Percentiles rank a stretch among this genome's conserved stretches.
phyloP scores from a whole-genome alignment of 35 echinoderm and acorn worm genomes.

The Apostichopus japonicus region DNA sequence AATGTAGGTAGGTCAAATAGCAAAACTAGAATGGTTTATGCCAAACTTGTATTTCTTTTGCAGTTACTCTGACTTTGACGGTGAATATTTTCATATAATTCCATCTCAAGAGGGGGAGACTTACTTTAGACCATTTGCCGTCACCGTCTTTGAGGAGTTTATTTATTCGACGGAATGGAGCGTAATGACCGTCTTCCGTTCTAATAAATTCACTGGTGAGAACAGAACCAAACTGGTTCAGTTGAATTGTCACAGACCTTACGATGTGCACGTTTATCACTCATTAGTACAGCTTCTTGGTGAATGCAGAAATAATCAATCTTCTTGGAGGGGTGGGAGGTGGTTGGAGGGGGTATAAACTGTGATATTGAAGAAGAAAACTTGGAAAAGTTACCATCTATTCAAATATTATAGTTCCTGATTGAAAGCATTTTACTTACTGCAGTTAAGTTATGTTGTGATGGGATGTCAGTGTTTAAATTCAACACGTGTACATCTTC shows the following conservation, averaged over 20 bases:
- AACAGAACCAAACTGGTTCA: constrained; percentile 43
- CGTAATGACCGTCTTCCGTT: constrained; percentile 5
- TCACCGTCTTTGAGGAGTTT: constrained; percentile 51
- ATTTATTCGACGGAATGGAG: constrained; percentile 61
- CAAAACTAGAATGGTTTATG: too few species aligned
- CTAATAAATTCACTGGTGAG: constrained; percentile 46
- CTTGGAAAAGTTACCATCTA: too few species aligned
- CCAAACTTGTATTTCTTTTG: too few species aligned
- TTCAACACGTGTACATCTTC: too few species aligned
- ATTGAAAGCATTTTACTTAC: background rate
- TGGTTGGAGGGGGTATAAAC: too few species aligned
- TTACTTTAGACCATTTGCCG: constrained; percentile 48
- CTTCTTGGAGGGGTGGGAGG: too few species aligned
- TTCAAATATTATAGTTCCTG: too few species aligned
- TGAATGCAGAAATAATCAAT: background rate
- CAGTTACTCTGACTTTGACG: constrained; percentile 42
- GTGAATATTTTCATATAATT: constrained; percentile 34
- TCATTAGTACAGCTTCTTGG: constrained; percentile 28
- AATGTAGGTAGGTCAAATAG: too few species aligned
- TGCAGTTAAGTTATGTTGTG: background rate
- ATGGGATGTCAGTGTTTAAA: too few species aligned
- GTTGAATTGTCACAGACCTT: constrained; percentile 17
- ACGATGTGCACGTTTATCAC: constrained; percentile 52
- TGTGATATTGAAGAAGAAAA: too few species aligned
- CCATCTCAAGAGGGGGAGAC: constrained; percentile 8